Evolutionary conservation across 2,797 vertebrate species (phyloP).

Genomic region (Pipistrellus pygmaeus): DNA sequence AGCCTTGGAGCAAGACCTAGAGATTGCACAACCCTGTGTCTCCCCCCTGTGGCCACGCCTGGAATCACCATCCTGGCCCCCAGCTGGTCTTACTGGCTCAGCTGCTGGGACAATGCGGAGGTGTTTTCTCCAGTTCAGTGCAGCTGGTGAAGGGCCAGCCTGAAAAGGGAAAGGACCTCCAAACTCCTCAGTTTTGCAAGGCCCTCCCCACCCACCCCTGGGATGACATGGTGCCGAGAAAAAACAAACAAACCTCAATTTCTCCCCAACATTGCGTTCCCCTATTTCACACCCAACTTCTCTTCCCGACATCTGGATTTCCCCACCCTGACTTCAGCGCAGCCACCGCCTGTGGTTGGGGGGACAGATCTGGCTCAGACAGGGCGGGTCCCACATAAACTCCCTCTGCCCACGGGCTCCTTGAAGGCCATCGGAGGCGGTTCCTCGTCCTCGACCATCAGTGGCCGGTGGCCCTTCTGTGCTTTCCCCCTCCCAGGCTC

Average conservation of each 20-base stretch:
- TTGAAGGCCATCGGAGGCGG: neutral
- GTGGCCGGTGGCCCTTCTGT: accelerated
- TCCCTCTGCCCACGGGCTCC: neutral
- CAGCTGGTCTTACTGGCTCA: accelerated
- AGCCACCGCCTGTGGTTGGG: accelerated
- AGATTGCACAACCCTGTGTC: neutral
- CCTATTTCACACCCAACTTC: neutral
- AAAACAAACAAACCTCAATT: neutral
- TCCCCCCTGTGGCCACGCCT: neutral
- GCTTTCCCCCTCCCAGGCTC: neutral
- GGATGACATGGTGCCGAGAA: neutral
- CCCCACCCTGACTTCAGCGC: neutral
- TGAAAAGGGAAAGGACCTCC: neutral
- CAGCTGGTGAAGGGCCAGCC: neutral
- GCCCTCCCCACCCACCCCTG: neutral
- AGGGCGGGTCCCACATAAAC: neutral
- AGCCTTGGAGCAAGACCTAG: accelerated
- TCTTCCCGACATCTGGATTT: neutral
- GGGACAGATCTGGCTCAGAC: too few relatives aligned
- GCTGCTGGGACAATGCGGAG: accelerated
- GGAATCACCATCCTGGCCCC: neutral
- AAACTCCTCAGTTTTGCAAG: neutral
- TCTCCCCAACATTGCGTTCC: neutral
- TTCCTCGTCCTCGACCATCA: neutral
- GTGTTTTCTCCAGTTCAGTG: neutral